phyloP scores from a whole-genome alignment of 2,888 invertebrate genomes.

The Epistrophella euchroma region DNA sequence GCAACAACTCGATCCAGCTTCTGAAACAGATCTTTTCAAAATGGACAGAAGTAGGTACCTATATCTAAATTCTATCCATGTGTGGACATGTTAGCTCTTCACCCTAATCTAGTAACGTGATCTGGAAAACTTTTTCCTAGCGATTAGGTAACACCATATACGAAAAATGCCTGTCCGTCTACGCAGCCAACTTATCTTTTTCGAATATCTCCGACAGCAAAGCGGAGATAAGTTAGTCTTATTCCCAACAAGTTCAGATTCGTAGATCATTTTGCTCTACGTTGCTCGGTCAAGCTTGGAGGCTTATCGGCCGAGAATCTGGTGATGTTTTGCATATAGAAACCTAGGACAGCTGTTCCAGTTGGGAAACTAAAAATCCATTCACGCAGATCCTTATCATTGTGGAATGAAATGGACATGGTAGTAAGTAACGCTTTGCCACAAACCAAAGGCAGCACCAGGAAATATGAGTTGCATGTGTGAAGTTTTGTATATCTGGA shows the following conservation, averaged over 20 bases:
- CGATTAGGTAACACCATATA: constrained; percentile 68
- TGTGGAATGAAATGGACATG: constrained; percentile 56
- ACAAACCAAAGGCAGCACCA: constrained; percentile 28
- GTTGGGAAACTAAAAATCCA: constrained; percentile 44
- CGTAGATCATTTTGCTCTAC: constrained; percentile 62
- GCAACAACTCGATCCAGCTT: constrained; percentile 48
- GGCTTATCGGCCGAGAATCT: constrained; percentile 60
- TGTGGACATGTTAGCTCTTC: constrained; percentile 62
- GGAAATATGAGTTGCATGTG: constrained; percentile 72
- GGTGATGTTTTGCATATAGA: constrained; percentile 60
- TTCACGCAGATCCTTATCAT: constrained; percentile 67
- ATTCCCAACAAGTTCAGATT: constrained; percentile 60
- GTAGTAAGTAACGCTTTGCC: constrained; percentile 46
- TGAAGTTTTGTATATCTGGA: constrained; percentile 56
- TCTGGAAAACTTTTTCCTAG: constrained; percentile 47
- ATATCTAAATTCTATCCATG: constrained; percentile 26
- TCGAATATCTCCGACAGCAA: constrained; percentile 66
- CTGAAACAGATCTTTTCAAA: constrained; percentile 48
- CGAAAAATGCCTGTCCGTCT: constrained; percentile 48
- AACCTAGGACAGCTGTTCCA: constrained; percentile 57
- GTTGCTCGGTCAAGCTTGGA: constrained; percentile 31
- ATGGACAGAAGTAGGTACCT: constrained; percentile 43
- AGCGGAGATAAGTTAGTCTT: constrained; percentile 67
- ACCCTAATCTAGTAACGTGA: constrained; percentile 58
- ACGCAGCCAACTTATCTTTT: constrained; percentile 52